These are phyloP conservation scores for Parapristionchus giblindavisi DNA, from an alignment of 2,888 invertebrate genomes.

Conservation along the genomic window DNA sequence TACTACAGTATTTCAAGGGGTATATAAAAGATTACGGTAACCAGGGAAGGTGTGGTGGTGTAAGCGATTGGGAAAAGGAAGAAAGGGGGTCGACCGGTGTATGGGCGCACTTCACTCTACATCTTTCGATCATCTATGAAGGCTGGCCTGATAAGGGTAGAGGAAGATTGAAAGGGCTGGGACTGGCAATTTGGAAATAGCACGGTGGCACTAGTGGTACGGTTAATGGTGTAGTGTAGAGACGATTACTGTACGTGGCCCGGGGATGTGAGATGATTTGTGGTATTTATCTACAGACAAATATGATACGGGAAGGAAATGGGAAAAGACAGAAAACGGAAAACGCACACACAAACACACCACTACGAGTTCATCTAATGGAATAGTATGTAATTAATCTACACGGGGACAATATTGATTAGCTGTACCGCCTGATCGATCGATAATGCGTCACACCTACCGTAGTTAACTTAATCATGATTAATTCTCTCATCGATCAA, in stretches of 20 bases:
- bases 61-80: slow-evolving; percentile 4
- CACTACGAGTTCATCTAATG: not conserved
- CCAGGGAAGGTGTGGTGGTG: too few relatives aligned
- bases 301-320: not conserved
- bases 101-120: slow-evolving; percentile 20
- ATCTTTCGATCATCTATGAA: too few relatives aligned
- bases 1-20: too few relatives aligned
- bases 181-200: slow-evolving; percentile 36
- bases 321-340: slow-evolving; percentile 2
- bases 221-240: slow-evolving; percentile 22
- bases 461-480: slow-evolving; percentile 18
- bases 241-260: slow-evolving; percentile 12
- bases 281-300: slow-evolving; percentile 25
- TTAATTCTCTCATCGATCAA: not conserved
- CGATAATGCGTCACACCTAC: slow-evolving; percentile 26
- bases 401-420: not conserved
- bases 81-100: slow-evolving; percentile 27
- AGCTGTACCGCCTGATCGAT: not conserved
- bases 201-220: not conserved
- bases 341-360: slow-evolving; percentile 30
- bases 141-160: not conserved
- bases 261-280: slow-evolving; percentile 2
- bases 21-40: too few relatives aligned
- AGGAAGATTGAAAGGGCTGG: slow-evolving; percentile 25
- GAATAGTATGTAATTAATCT: slow-evolving; percentile 5